Conservation (phyloP, 2,113 vertebrate genomes). For the Pleuronectes platessa region DNA sequence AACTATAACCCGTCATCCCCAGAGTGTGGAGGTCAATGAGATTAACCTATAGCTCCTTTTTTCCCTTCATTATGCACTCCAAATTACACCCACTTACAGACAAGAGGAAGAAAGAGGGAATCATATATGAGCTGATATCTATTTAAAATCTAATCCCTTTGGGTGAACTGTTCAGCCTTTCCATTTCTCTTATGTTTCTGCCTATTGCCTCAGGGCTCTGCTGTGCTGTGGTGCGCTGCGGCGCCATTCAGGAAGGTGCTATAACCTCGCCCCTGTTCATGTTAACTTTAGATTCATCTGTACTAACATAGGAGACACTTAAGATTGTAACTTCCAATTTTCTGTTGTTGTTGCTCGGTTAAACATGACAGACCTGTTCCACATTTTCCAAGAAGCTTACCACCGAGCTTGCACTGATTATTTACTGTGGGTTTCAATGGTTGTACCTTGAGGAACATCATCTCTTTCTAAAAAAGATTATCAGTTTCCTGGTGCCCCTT, state of each 20-base stretch:
- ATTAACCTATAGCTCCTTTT: constrained; percentile 81
- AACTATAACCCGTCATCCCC: constrained; percentile 73
- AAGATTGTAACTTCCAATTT: constrained; percentile 63
- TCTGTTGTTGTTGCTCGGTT: constrained; percentile 67
- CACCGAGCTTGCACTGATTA: constrained; percentile 14
- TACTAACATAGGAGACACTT: constrained; percentile 64
- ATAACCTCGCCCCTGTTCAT: constrained; percentile 70
- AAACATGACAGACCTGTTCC: constrained; percentile 51
- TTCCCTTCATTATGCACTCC: constrained; percentile 74
- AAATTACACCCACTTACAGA: constrained; percentile 78
- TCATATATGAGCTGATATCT: constrained; percentile 79
- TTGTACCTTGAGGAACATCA: constrained; percentile 8
- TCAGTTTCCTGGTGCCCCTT: background rate
- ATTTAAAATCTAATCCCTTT: constrained; percentile 82
- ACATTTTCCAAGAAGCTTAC: constrained; percentile 27
- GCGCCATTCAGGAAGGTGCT: constrained; percentile 63
- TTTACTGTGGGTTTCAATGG: constrained; percentile 27
- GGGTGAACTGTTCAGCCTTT: constrained; percentile 73
- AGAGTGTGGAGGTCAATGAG: constrained; percentile 80
- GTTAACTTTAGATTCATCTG: constrained; percentile 72
- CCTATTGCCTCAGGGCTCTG: constrained; percentile 71
- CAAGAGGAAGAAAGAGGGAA: constrained; percentile 62
- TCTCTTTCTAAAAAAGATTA: background rate
- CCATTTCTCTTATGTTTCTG: constrained; percentile 78
- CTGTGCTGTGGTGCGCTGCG: constrained; percentile 43